Percentiles rank a stretch among this genome's conserved stretches.
These are phyloP conservation scores for Drosophila mayaguana DNA, from an alignment of 2,888 invertebrate genomes.

Conservation along the genomic window DNA sequence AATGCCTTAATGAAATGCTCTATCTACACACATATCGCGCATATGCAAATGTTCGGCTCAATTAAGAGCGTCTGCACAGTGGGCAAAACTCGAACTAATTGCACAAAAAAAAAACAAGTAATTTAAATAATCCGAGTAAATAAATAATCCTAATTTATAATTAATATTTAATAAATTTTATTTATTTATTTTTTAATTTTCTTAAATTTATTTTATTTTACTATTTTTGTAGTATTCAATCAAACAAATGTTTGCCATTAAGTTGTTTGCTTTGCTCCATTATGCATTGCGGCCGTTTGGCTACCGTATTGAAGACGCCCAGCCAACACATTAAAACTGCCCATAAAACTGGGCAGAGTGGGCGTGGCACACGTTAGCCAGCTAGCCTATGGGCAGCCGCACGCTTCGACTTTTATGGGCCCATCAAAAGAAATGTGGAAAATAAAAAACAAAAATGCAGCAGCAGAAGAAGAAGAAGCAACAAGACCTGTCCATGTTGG, in stretches of 20 bases:
- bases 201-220: not conserved
- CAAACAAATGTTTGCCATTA: not conserved
- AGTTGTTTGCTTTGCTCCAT: not conserved
- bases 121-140: too few species aligned
- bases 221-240: not conserved
- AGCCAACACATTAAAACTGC: conserved; percentile 32
- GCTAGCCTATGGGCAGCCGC: conserved; percentile 7
- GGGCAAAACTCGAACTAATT: not conserved
- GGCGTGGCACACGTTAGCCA: conserved; percentile 39
- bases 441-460: not conserved
- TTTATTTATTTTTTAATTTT: not conserved
- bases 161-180: not conserved
- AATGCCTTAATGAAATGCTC: conserved; percentile 34
- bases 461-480: not conserved
- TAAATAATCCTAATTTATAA: too few species aligned
- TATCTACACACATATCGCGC: conserved; percentile 19
- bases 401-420: conserved; percentile 44
- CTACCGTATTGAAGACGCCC: conserved; percentile 34
- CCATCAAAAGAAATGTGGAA: conserved; percentile 7
- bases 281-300: conserved; percentile 11
- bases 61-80: conserved; percentile 22
- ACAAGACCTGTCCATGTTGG: not conserved
- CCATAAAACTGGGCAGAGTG: conserved; percentile 38
- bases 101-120: not conserved
- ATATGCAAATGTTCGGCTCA: conserved; percentile 40